These are phyloP conservation scores for Autographa gamma DNA, from an alignment of 2,888 invertebrate species.

Conservation along the genomic window DNA sequence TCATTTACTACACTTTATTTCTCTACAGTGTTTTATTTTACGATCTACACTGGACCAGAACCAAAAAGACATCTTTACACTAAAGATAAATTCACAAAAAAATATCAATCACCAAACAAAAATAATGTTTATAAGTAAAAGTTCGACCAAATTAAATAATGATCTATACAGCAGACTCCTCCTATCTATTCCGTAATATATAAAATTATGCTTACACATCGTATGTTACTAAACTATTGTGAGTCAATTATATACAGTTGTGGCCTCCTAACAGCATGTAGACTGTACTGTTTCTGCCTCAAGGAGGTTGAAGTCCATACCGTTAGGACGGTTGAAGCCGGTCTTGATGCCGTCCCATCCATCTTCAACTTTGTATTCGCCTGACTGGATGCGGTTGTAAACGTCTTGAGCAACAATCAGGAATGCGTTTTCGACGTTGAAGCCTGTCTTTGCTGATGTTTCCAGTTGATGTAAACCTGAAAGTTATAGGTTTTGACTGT, in stretches of 20 bases:
- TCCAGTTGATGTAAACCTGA: constrained; percentile 95
- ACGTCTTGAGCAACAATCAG: constrained; percentile 96
- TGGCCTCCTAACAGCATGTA: constrained; percentile 92
- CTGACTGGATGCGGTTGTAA: constrained; percentile 95
- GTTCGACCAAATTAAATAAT: constrained; percentile 27
- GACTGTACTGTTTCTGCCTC: constrained; percentile 97
- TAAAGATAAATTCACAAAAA: not conserved
- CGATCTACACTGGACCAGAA: not conserved
- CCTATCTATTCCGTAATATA: constrained; percentile 54
- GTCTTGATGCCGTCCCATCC: constrained; percentile 99
- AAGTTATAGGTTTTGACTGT: constrained; percentile 6
- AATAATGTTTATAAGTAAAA: constrained; percentile 55
- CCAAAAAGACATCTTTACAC: not conserved
- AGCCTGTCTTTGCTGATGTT: constrained; percentile 97
- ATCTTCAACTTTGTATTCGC: constrained; percentile 97
- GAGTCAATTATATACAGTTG: constrained; percentile 57
- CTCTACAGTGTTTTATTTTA: not conserved
- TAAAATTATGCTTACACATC: constrained; percentile 76
- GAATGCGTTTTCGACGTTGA: constrained; percentile 98
- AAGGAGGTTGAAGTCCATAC: constrained; percentile 94
- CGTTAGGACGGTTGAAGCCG: constrained; percentile 95
- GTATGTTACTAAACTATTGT: constrained; percentile 61
- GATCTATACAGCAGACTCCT: constrained; percentile 32
- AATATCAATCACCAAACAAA: constrained; percentile 16
- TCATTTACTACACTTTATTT: not conserved